These are phyloP conservation scores for Varecia variegata DNA, from an alignment of 2,797 vertebrate species.

Conservation along the genomic window DNA sequence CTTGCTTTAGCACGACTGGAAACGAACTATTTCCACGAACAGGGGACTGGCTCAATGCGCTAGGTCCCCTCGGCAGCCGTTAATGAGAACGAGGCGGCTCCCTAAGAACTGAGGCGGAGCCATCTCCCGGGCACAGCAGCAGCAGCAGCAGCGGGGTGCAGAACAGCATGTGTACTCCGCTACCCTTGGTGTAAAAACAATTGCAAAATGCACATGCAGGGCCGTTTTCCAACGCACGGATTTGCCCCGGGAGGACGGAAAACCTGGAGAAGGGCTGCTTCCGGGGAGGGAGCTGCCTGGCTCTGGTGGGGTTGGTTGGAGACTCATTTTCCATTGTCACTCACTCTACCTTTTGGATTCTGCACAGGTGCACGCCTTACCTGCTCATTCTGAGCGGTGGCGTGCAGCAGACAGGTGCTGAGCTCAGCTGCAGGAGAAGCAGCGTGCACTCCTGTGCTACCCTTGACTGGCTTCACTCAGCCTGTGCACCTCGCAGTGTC, in stretches of 20 bases:
- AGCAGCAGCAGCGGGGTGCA: background rate
- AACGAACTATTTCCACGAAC: rapidly evolving
- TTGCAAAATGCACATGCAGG: background rate
- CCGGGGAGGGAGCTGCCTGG: no score
- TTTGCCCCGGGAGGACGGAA: background rate
- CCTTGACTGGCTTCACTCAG: background rate
- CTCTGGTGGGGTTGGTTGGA: background rate
- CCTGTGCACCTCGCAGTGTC: background rate
- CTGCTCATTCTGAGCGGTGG: background rate
- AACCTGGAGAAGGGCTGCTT: background rate
- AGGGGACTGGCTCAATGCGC: no score
- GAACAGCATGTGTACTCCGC: background rate
- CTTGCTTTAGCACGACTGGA: background rate
- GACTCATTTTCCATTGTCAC: no score
- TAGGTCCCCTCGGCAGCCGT: background rate
- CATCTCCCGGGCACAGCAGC: background rate
- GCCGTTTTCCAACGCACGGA: background rate
- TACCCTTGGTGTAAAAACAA: background rate
- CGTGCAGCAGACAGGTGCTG: background rate
- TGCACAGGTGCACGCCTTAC: rapidly evolving
- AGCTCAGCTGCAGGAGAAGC: background rate
- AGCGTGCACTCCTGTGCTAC: background rate
- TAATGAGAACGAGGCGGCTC: background rate
- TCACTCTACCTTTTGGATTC: background rate
- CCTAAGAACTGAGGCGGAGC: background rate